Evolutionary conservation across 2,113 vertebrate species (phyloP).

Genomic region (Onychostruthus taczanowskii): DNA sequence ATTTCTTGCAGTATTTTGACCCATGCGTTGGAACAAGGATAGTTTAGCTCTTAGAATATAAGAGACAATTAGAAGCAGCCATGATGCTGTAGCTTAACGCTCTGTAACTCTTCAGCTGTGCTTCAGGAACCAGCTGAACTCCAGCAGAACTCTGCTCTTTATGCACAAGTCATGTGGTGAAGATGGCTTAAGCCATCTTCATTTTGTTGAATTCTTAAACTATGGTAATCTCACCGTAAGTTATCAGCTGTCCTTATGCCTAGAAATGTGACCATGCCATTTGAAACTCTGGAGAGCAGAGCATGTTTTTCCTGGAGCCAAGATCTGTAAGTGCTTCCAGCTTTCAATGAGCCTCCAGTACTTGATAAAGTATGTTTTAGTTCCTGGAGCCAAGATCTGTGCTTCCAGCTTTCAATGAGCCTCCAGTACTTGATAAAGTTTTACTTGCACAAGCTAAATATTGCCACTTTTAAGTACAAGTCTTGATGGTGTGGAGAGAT

Average conservation of each 20-base stretch:
- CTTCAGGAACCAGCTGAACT: background rate
- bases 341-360: background rate
- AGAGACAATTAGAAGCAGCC: background rate
- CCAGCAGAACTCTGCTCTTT: background rate
- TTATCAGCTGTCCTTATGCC: background rate
- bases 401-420: background rate
- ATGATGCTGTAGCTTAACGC: background rate
- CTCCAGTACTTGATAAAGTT: background rate
- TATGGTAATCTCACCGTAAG: background rate
- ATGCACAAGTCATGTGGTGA: background rate
- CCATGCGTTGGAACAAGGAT: background rate
- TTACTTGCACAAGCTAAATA: background rate
- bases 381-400: background rate
- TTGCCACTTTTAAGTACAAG: background rate
- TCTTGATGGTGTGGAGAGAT: background rate
- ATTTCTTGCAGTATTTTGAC: background rate
- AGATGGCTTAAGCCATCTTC: background rate
- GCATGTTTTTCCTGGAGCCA: background rate
- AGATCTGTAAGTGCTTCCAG: background rate
- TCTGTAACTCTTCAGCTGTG: background rate
- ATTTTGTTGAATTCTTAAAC: background rate
- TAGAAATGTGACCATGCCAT: background rate
- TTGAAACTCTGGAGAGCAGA: background rate
- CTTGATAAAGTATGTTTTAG: background rate
- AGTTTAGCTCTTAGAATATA: background rate